Evolutionary conservation across 2,888 invertebrate genomes (phyloP), one percentile per base, ranked within the genome.

Genomic region (Coremacera marginata): DNA sequence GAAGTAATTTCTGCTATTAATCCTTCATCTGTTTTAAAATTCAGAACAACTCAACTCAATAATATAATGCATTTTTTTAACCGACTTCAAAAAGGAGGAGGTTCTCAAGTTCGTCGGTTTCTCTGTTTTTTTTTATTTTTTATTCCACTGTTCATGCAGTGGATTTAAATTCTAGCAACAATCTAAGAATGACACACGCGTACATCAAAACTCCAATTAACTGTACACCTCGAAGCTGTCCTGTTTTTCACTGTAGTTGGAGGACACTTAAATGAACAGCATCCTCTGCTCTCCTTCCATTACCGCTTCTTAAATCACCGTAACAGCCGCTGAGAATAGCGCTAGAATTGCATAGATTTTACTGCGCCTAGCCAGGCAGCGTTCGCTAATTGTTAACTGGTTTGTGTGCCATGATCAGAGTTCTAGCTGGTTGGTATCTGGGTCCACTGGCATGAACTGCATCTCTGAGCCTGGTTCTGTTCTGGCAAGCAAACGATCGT

Each of bases 191-290:
- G 67, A 74, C 74, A 67, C 74, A 74, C 74, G 74, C 74, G 67
- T 74, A 62, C 74, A 74, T 74, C 67, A 34, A 74, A 74, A 74
- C 74, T 74, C 74, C 74, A 74, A 74, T 74, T 74, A 74, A 74
- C 65, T 67, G 74, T 74, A 74, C 74, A 74, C 74, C 67, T 74
- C 74, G 67, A 31, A 65, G 74, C 52, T 5, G 74, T 65, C 65
- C 74, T 67, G 52, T 55, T 44, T 55, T 44, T 11, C 57, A 34
- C 22, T 57, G 22, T 37, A 31, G n/a, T 16, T 37, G 37, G 74
- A 74, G 67, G 37, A 74, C 74, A 74, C 74, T 74, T 52, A 62
- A 52, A n/a, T 37, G 37, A 67, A 65, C 74, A 74, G 22, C 62
- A 27, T 62, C 49, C 25, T 49, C 65, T 51, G 7, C 60, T 2